Evolutionary conservation across 2,888 invertebrate genomes (phyloP).

Genomic region (Phragmatobia fuliginosa): DNA sequence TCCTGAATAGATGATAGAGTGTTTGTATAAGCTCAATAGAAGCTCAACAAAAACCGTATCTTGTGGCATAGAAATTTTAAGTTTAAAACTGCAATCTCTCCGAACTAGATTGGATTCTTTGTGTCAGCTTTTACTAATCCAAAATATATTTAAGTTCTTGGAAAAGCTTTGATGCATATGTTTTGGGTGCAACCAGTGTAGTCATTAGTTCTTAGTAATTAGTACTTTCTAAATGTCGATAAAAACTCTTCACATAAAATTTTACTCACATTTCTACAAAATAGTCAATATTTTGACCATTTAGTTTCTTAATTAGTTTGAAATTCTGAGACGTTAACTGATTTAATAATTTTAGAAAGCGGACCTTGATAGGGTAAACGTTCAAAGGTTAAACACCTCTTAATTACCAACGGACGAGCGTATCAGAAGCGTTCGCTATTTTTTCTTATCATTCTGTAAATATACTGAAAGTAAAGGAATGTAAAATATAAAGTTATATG

Average conservation of each 20-base stretch:
- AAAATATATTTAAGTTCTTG: slow-evolving; percentile 25
- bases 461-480: too few relatives aligned
- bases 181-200: slow-evolving; percentile 18
- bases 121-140: slow-evolving; percentile 24
- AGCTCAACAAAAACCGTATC: slow-evolving; percentile 38
- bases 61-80: slow-evolving; percentile 29
- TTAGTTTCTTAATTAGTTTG: background rate
- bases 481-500: too few relatives aligned
- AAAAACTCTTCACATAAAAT: background rate
- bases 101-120: slow-evolving; percentile 34
- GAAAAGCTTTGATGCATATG: slow-evolving; percentile 21
- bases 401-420: background rate
- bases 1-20: slow-evolving; percentile 42
- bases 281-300: background rate
- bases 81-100: slow-evolving; percentile 35
- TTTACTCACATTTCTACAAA: slow-evolving; percentile 12
- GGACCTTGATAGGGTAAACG: background rate
- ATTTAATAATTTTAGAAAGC: background rate
- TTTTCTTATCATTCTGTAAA: too few relatives aligned
- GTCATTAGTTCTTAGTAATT: slow-evolving; percentile 25
- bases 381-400: background rate
- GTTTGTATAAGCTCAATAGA: slow-evolving; percentile 33
- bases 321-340: background rate
- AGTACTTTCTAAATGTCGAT: background rate
- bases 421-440: background rate